Evolutionary conservation across 2,888 invertebrate genomes (phyloP).

Genomic region (Neria commutata): DNA sequence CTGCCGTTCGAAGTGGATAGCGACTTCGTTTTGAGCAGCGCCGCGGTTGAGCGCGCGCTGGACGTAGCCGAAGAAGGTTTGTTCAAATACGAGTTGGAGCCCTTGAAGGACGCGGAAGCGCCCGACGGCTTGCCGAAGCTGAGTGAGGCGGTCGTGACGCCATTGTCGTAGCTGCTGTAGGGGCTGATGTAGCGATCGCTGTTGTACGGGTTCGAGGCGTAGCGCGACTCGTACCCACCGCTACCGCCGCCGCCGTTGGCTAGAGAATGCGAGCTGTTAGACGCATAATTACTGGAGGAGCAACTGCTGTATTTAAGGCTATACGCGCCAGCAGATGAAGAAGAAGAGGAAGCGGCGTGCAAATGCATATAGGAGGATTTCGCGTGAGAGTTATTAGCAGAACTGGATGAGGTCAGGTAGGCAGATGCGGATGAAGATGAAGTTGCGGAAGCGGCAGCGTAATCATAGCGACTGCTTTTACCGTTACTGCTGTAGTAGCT

Average conservation of each 20-base stretch:
- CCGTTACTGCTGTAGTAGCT: conserved; percentile 50
- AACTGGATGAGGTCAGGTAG: conserved; percentile 6
- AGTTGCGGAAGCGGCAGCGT: conserved; percentile 28
- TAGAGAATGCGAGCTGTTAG: not conserved
- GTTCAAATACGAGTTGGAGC: conserved; percentile 43
- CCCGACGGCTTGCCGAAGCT: conserved; percentile 41
- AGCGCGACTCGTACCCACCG: conserved; percentile 51
- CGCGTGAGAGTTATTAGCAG: conserved; percentile 28
- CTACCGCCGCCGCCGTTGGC: conserved; percentile 30
- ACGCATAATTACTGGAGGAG: conserved; percentile 10
- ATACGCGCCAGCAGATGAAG: not conserved
- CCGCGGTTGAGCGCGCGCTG: conserved; percentile 27
- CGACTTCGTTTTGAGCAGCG: conserved; percentile 49
- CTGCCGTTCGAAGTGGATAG: conserved; percentile 57
- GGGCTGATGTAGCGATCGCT: conserved; percentile 60
- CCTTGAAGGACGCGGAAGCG: conserved; percentile 44
- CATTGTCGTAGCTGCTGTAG: conserved; percentile 61
- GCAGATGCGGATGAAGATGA: conserved; percentile 12
- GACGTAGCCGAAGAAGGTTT: conserved; percentile 26
- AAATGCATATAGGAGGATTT: conserved; percentile 30
- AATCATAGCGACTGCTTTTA: conserved; percentile 44
- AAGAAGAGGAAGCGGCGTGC: conserved; percentile 3
- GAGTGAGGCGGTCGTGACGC: conserved; percentile 61
- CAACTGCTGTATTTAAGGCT: conserved; percentile 10
- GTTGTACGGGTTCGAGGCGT: conserved; percentile 48